Conservation (phyloP, 2,888 invertebrate species). For the Mycogona germanica region DNA sequence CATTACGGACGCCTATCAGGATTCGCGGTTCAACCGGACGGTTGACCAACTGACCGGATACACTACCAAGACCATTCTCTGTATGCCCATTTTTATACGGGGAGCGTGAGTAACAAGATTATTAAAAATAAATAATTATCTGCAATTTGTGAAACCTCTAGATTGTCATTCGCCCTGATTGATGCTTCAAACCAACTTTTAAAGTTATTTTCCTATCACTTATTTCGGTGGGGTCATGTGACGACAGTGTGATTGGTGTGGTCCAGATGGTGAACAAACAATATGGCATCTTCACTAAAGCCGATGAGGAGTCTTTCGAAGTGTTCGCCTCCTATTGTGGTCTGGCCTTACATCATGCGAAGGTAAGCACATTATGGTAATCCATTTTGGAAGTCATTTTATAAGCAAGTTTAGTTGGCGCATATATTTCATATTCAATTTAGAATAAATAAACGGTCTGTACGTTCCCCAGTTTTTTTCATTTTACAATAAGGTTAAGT, state of each 20-base stretch:
- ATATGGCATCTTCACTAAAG: conserved; percentile 42
- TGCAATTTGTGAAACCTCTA: no score
- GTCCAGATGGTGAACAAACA: conserved; percentile 72
- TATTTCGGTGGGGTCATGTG: background rate
- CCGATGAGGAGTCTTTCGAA: conserved; percentile 69
- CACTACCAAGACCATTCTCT: conserved; percentile 57
- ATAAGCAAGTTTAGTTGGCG: background rate
- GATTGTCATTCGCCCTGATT: no score
- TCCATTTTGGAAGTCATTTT: background rate
- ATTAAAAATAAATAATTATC: no score
- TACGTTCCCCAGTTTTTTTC: no score
- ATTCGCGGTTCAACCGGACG: conserved; percentile 54
- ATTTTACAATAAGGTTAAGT: no score
- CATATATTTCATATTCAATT: conserved; percentile 1
- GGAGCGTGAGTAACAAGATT: conserved; percentile 44
- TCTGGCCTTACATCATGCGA: conserved; percentile 69
- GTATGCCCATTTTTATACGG: conserved; percentile 75
- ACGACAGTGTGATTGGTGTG: conserved; percentile 56
- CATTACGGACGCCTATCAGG: conserved; percentile 68
- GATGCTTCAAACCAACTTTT: no score
- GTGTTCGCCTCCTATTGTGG: conserved; percentile 77
- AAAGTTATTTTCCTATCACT: no score
- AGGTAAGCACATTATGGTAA: conserved; percentile 32
- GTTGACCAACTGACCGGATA: conserved; percentile 43
- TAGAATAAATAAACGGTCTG: no score